Percentiles rank a stretch among this genome's conserved stretches.
These are phyloP conservation scores for Diachasma alloeum DNA, from an alignment of 1,140 invertebrate species.

Conservation along the genomic window DNA sequence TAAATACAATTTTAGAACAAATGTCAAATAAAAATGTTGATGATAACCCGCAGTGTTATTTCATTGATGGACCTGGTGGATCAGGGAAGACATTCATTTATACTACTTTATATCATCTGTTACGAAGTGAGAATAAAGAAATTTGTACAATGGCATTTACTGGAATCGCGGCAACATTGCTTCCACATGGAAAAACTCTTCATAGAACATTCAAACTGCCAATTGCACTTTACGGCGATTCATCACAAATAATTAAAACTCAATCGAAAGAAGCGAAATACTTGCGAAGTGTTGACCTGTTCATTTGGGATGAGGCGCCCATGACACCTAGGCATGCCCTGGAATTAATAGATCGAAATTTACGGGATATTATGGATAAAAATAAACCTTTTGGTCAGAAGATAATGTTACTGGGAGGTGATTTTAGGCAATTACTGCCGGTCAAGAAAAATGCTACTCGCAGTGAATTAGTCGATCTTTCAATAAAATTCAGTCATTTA, in stretches of 20 bases:
- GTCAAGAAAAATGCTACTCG: slow-evolving; percentile 26
- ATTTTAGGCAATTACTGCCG: slow-evolving; percentile 33
- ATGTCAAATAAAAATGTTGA: not conserved
- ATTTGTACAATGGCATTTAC: not conserved
- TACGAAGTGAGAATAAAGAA: not conserved
- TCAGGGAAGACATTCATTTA: no score
- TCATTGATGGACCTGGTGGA: no score
- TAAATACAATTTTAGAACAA: not conserved
- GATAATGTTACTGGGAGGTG: slow-evolving; percentile 33
- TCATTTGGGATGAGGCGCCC: no score
- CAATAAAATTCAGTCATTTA: slow-evolving; percentile 30
- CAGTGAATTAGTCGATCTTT: no score
- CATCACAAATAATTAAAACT: not conserved
- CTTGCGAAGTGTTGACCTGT: not conserved
- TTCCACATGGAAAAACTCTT: not conserved
- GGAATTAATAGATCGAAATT: not conserved
- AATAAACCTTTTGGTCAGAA: not conserved
- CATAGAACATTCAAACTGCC: not conserved
- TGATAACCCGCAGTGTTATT: not conserved
- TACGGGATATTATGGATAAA: not conserved
- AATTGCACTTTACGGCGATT: not conserved
- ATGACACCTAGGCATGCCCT: no score
- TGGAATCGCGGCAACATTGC: not conserved
- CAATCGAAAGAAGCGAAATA: not conserved
- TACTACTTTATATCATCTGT: not conserved